phyloP scores from a whole-genome alignment of 37 sponge, comb jelly and placozoan genomes.

The Tethya wilhelma region DNA sequence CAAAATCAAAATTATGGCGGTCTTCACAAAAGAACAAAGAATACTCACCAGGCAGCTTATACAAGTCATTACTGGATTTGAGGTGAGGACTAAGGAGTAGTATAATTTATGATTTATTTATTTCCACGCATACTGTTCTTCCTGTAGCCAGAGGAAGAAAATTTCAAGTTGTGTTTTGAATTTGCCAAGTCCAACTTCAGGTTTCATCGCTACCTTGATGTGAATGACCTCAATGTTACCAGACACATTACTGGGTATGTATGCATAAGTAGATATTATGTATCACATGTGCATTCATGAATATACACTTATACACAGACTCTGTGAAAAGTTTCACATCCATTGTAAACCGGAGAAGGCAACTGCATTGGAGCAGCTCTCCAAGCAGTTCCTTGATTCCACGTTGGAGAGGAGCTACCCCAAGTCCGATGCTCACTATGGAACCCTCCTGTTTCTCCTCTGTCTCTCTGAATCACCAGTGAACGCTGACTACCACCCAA shows the following conservation, averaged over 20 bases:
- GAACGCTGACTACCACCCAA: conserved; percentile 1
- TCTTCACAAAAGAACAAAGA: conserved; percentile 34
- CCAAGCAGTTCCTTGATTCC: conserved; percentile 19
- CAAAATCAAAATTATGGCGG: conserved; percentile 42
- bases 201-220: conserved; percentile 70
- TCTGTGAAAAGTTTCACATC: conserved; percentile 53
- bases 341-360: conserved; percentile 63
- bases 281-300: background rate
- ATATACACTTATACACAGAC: conserved; percentile 16
- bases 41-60: conserved; percentile 41
- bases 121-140: background rate
- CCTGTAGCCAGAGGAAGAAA: conserved; percentile 45
- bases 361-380: conserved; percentile 31
- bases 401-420: conserved; percentile 20
- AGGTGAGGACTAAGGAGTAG: conserved; percentile 24
- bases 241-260: conserved; percentile 54
- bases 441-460: conserved; percentile 48
- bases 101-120: background rate
- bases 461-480: conserved; percentile 50
- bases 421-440: conserved; percentile 68
- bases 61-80: conserved; percentile 35
- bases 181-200: conserved; percentile 67
- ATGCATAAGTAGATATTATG: background rate
- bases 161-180: conserved; percentile 62
- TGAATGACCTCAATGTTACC: conserved; percentile 40